A percentile compares a stretch with the other conserved stretches of the same genome.
Evolutionary conservation across 2,888 invertebrate genomes (phyloP).

Genomic region (Drosophila buzzatii): DNA sequence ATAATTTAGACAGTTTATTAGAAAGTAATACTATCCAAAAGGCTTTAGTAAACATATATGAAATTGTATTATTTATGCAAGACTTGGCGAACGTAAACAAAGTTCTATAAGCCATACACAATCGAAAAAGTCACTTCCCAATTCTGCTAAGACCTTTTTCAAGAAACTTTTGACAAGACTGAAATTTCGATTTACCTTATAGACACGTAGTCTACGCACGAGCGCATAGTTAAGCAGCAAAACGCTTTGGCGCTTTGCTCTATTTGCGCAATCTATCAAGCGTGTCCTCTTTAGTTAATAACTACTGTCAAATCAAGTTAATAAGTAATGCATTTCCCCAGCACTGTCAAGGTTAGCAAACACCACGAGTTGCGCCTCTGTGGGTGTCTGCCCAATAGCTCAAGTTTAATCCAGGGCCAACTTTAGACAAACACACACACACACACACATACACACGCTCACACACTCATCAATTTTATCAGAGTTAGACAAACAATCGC

Average conservation of each 20-base stretch:
- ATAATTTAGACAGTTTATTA: background rate
- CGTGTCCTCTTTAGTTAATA: conserved; percentile 41
- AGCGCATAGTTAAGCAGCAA: background rate
- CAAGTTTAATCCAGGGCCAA: conserved; percentile 64
- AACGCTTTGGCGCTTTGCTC: conserved; percentile 16
- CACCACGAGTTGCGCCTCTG: conserved; percentile 8
- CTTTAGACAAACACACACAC: conserved; percentile 33
- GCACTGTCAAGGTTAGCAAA: conserved; percentile 43
- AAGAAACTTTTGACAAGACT: background rate
- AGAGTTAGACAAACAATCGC: conserved; percentile 39
- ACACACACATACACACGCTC: conserved; percentile 16
- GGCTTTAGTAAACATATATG: background rate
- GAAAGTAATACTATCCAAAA: background rate
- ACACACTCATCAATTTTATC: conserved; percentile 61
- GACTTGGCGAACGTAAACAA: background rate
- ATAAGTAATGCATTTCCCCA: conserved; percentile 34
- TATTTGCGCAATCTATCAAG: conserved; percentile 49
- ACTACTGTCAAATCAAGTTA: conserved; percentile 31
- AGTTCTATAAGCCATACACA: background rate
- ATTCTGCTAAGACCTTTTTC: background rate
- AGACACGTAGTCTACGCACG: background rate
- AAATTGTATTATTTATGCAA: background rate
- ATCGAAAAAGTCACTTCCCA: background rate
- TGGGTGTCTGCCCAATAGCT: conserved; percentile 50
- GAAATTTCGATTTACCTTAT: background rate